phyloP scores from a whole-genome alignment of 2,113 vertebrate species.

The Addax nasomaculatus region DNA sequence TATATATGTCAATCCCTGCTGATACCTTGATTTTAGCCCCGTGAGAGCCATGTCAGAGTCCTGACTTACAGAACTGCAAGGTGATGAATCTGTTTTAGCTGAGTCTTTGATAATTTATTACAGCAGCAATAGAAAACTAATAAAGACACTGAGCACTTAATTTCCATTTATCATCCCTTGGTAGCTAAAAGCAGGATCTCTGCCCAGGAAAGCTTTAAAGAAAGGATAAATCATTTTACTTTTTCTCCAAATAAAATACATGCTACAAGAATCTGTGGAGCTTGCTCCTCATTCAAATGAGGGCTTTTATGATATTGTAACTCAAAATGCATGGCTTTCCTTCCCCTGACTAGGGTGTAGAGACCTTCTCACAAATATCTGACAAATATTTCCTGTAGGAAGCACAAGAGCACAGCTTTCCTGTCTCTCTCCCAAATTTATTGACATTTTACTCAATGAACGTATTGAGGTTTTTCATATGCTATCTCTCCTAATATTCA shows the following conservation, averaged over 20 bases:
- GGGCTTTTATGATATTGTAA: background rate
- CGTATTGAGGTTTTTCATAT: background rate
- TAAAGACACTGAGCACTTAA: background rate
- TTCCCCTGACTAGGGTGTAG: background rate
- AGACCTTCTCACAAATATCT: background rate
- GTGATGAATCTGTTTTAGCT: background rate
- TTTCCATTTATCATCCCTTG: background rate
- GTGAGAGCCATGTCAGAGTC: background rate
- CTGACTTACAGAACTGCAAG: background rate
- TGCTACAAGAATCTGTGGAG: background rate
- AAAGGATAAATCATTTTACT: background rate
- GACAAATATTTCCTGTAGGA: background rate
- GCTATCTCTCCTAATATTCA: background rate
- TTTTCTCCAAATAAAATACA: background rate
- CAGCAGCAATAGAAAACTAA: background rate
- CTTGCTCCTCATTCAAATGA: background rate
- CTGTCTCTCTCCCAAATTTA: background rate
- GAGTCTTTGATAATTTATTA: background rate
- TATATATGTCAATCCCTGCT: background rate
- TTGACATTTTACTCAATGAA: background rate
- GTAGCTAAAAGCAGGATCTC: background rate
- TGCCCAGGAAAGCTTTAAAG: background rate
- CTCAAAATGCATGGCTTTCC: background rate
- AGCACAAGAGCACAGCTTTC: background rate
- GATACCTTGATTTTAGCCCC: background rate